phyloP scores from a whole-genome alignment of 2,888 invertebrate species.

The Trissoscelio sp. region DNA sequence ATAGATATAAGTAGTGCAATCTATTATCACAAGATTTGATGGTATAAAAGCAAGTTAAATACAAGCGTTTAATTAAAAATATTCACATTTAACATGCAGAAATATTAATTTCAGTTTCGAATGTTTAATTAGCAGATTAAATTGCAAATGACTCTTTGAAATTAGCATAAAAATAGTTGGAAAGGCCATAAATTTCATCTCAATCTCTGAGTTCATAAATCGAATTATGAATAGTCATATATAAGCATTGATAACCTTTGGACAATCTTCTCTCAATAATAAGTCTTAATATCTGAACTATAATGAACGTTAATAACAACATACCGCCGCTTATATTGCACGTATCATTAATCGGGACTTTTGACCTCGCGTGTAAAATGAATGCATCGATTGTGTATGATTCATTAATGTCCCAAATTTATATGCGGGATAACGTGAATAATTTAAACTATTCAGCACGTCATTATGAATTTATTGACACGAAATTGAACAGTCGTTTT shows the following conservation, averaged over 20 bases:
- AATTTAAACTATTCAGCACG: constrained; percentile 44
- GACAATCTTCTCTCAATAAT: constrained; percentile 41
- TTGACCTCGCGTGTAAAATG: constrained; percentile 51
- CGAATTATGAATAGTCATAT: constrained; percentile 33
- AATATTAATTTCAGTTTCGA: neutral
- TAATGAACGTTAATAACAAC: constrained; percentile 57
- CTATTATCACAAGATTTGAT: too few species aligned
- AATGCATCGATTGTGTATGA: constrained; percentile 60
- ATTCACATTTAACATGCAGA: too few species aligned
- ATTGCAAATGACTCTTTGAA: neutral
- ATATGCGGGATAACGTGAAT: constrained; percentile 44
- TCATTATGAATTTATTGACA: constrained; percentile 31
- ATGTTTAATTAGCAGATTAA: constrained; percentile 10
- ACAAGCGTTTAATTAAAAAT: too few species aligned
- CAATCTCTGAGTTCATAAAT: constrained; percentile 12
- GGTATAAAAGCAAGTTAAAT: too few species aligned
- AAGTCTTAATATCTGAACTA: constrained; percentile 49
- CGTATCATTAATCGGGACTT: constrained; percentile 61
- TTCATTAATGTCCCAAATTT: constrained; percentile 59
- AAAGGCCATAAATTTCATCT: constrained; percentile 1
- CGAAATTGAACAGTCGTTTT: constrained; percentile 20
- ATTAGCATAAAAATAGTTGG: constrained; percentile 4
- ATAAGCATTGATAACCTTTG: constrained; percentile 48
- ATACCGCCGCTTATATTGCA: constrained; percentile 33
- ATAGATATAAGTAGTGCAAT: too few species aligned